These are phyloP conservation scores for Sander lucioperca DNA, from an alignment of 2,113 vertebrate species.

Conservation along the genomic window DNA sequence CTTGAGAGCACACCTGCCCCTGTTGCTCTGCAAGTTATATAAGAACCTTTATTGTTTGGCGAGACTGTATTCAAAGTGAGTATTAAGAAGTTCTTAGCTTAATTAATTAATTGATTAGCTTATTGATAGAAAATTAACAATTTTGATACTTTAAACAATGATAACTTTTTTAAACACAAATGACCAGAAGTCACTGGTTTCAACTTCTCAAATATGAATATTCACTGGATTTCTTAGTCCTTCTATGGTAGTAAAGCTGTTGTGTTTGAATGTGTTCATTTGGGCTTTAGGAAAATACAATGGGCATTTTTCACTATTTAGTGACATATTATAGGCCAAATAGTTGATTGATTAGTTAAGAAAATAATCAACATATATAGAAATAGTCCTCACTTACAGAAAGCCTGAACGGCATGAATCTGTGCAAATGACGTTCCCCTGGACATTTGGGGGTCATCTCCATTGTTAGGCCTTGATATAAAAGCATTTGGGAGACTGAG, in stretches of 20 bases:
- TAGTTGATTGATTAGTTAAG: too few relatives aligned
- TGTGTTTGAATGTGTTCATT: not conserved
- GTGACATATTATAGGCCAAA: too few relatives aligned
- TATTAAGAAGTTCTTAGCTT: not conserved
- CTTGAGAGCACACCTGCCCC: not conserved
- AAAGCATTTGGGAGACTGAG: not conserved
- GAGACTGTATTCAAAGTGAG: not conserved
- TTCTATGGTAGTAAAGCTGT: not conserved
- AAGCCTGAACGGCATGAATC: not conserved
- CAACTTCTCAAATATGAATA: not conserved
- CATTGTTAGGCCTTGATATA: not conserved
- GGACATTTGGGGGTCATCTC: not conserved
- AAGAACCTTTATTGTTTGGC: too few relatives aligned
- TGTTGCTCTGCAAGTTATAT: not conserved
- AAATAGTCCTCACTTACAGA: not conserved
- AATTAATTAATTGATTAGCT: not conserved
- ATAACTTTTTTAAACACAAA: not conserved
- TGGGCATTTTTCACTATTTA: too few relatives aligned
- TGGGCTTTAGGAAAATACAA: too few relatives aligned
- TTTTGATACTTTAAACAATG: not conserved
- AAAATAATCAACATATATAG: too few relatives aligned
- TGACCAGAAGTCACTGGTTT: too few relatives aligned
- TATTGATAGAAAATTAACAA: not conserved
- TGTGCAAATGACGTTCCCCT: not conserved
- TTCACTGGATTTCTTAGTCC: not conserved